Evolutionary conservation across 1,140 invertebrate species (phyloP).

Genomic region (Lepidurus arcticus): DNA sequence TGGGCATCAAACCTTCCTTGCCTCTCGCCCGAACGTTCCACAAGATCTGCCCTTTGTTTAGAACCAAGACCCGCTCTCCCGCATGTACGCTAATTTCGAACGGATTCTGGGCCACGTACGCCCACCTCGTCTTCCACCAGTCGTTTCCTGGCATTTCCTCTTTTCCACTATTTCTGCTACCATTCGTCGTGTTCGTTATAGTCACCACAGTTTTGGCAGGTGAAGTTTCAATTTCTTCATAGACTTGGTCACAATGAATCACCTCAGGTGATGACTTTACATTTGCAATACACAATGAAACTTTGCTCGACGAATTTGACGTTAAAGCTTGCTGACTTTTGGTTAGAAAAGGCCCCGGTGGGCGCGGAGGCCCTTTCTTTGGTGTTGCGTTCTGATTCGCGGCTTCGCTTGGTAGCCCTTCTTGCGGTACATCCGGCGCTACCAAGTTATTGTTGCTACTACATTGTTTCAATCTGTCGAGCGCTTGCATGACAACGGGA

Average conservation of each 20-base stretch:
- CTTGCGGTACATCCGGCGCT: constrained; percentile 9
- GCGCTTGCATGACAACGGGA: neutral
- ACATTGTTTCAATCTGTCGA: neutral
- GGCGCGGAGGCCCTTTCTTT: neutral
- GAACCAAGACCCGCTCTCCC: constrained; percentile 28
- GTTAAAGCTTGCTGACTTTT: neutral
- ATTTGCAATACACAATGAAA: neutral
- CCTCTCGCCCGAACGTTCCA: constrained; percentile 28
- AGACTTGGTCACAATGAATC: neutral
- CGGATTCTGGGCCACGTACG: constrained; percentile 29
- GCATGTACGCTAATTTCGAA: constrained; percentile 25
- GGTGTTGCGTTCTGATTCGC: neutral
- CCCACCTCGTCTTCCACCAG: constrained; percentile 31
- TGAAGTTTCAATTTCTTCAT: neutral
- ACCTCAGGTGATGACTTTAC: neutral
- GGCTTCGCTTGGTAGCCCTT: neutral
- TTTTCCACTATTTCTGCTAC: too few species aligned
- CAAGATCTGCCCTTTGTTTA: constrained; percentile 23
- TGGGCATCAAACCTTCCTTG: constrained; percentile 30
- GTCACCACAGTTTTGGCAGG: neutral
- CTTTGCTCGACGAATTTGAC: neutral
- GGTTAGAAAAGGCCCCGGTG: neutral
- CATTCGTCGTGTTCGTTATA: neutral
- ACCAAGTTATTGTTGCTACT: constrained; percentile 16
- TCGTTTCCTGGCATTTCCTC: neutral